Evolutionary conservation across 2,113 vertebrate species (phyloP).

Genomic region (Seriola quinqueradiata): DNA sequence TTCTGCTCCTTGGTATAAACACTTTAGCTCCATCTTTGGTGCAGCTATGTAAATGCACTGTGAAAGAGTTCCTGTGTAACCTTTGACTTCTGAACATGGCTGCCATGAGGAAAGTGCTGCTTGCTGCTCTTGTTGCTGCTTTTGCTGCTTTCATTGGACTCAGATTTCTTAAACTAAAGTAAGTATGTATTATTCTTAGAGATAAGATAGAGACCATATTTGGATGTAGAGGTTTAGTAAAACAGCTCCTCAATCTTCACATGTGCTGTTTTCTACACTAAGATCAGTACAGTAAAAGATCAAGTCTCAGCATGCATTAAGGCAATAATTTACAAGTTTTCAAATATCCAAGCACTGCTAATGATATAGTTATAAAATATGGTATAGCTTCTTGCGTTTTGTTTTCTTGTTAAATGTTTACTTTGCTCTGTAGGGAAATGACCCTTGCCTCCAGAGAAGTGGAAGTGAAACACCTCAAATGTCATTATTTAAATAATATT

Average conservation of each 20-base stretch:
- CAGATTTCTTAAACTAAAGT: conserved; percentile 46
- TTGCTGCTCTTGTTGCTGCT: conserved; percentile 43
- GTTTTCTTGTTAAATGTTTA: not conserved
- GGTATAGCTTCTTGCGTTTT: not conserved
- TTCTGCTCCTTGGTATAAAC: not conserved
- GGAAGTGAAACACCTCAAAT: conserved; percentile 60
- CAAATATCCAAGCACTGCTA: no score
- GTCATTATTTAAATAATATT: conserved; percentile 56
- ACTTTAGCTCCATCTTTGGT: conserved; percentile 25
- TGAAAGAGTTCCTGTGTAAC: not conserved
- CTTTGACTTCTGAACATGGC: conserved; percentile 31
- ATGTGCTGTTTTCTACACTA: not conserved
- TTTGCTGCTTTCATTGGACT: conserved; percentile 44
- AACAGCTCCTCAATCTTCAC: not conserved
- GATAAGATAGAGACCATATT: not conserved
- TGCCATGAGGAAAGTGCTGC: conserved; percentile 42
- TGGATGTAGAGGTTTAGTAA: no score
- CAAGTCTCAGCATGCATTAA: not conserved
- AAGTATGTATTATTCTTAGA: conserved; percentile 6
- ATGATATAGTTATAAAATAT: no score
- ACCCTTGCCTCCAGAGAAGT: conserved; percentile 51
- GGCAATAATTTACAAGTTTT: not conserved
- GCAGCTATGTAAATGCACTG: not conserved
- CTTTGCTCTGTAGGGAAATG: conserved; percentile 34
- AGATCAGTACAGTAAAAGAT: not conserved